Evolutionary conservation across 2,888 invertebrate species (phyloP).

Genomic region (Yponomeuta malinellus): DNA sequence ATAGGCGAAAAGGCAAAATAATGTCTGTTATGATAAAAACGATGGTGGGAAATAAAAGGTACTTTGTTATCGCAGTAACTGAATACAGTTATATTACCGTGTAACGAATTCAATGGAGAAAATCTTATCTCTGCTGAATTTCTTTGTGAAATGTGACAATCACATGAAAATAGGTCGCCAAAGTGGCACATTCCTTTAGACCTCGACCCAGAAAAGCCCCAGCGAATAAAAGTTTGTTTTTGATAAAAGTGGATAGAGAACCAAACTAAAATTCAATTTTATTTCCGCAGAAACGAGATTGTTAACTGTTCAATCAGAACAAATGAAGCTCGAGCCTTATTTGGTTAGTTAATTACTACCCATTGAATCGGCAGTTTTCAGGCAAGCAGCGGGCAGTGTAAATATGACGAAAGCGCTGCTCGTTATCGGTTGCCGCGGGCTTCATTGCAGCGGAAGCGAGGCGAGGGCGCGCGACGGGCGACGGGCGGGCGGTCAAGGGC

Average conservation of each 20-base stretch:
- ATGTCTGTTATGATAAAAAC: neutral
- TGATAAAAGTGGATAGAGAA: neutral
- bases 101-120: neutral
- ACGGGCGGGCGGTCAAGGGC: conserved; percentile 30
- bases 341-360: neutral
- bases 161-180: neutral
- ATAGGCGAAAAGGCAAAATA: neutral
- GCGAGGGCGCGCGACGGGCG: conserved; percentile 33
- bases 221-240: neutral
- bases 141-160: neutral
- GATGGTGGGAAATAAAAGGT: neutral
- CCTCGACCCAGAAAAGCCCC: neutral
- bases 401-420: conserved; percentile 7
- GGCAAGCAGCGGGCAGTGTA: neutral
- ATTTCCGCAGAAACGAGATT: neutral
- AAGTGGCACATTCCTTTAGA: neutral
- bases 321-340: neutral
- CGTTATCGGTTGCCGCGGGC: conserved; percentile 2
- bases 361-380: neutral
- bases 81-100: neutral
- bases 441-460: conserved; percentile 31
- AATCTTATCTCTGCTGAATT: neutral
- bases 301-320: neutral
- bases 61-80: neutral
- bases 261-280: neutral